Base-by-base conservation (phyloP, 1,140 invertebrate genomes). In the Oreohelix idahoensis region DNA sequence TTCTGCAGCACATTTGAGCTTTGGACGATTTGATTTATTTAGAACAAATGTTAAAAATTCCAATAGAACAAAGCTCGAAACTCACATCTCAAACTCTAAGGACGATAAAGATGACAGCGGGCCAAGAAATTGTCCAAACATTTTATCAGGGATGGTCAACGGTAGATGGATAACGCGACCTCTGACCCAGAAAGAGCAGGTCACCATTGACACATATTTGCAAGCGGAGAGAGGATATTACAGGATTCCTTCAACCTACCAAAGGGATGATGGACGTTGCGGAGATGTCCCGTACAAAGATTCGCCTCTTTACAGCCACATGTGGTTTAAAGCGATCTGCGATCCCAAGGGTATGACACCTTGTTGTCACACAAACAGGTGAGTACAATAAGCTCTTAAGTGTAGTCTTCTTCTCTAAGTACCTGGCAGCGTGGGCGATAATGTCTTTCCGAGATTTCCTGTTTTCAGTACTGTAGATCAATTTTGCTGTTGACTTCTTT, bases 241-340 rank as follows among this genome's bases (percentile, higher is more conserved):
- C 79, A 0, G 39, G 1, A 81, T 86, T 20, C 85, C 85, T n/a
- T 15, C 69, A 0, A 70, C 73, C 23, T 78, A 82, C 32, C 83
- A 86, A 35, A 29, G 85, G 23, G 1, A 17, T 20, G 85, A 86
- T 73, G 83, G 85, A 0, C n/a, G 36, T 4, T 86, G 85, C 63
- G 85, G 83, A 4, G 79, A 84, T 45, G 49, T 86, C 42, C n/a
- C 73, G 17, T 86, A 77, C 39, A 69, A 82, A 20, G 36, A 53
- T 8, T 23, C 76, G 0, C 36, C 51, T 23, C 35, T 73, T 8
- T 45, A 71, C 75, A 42, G 26, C 1, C 70, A 79, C 75, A 78
- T 84, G 74, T 82, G 74, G 75, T 86, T 86, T 45, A 79, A 81
- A 11, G 70, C 85, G 4, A 70, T 86, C 15, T 86, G 85, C 70